Conservation (phyloP, 2,888 invertebrate species). For the Tenthredo scrophulariae region DNA sequence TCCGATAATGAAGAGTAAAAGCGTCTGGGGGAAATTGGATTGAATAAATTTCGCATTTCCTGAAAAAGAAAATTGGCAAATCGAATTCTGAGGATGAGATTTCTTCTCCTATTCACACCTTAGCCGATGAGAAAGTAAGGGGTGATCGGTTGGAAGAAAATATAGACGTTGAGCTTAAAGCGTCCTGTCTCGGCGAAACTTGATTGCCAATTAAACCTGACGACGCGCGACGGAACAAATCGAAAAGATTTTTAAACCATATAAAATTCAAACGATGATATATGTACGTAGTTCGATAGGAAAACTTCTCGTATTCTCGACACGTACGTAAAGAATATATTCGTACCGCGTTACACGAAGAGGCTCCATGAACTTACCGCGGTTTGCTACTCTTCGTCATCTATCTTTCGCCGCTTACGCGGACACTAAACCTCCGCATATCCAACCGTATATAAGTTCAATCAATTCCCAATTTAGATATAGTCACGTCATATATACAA, state of each 20-base stretch:
- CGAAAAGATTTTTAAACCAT: neutral
- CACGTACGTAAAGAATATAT: conserved; percentile 23
- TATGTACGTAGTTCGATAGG: neutral
- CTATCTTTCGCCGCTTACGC: conserved; percentile 25
- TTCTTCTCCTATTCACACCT: conserved; percentile 9
- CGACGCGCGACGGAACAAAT: neutral
- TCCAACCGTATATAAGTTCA: conserved; percentile 60
- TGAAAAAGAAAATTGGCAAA: conserved; percentile 28
- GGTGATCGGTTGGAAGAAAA: neutral
- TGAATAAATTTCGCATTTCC: conserved; percentile 43
- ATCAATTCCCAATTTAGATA: conserved; percentile 73
- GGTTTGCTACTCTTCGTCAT: conserved; percentile 33
- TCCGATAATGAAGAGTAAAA: conserved; percentile 38
- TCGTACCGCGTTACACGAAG: neutral
- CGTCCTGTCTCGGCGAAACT: neutral
- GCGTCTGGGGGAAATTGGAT: conserved; percentile 48
- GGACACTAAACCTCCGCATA: conserved; percentile 14
- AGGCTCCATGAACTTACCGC: conserved; percentile 41
- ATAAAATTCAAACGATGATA: conserved; percentile 4
- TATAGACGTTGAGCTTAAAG: neutral
- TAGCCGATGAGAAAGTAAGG: neutral
- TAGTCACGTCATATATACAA: conserved; percentile 67
- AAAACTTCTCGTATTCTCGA: neutral
- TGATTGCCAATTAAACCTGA: conserved; percentile 42
- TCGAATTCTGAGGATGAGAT: conserved; percentile 31